Conservation (phyloP, 2,888 invertebrate genomes). For the Diogma glabrata region DNA sequence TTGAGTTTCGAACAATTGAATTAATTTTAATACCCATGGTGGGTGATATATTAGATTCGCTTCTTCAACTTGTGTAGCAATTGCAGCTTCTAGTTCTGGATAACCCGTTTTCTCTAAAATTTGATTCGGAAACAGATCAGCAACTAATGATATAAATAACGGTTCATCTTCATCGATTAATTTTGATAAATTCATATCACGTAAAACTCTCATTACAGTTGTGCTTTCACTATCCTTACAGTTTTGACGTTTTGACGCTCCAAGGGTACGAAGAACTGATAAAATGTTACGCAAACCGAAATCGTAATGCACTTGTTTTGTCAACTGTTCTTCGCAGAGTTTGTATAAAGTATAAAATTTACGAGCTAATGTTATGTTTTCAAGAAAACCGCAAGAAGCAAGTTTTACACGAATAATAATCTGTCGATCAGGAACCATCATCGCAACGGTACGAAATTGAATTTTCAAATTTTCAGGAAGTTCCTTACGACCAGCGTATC, state of each 20-base stretch:
- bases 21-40: slow-evolving; percentile 90
- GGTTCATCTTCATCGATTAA: slow-evolving; percentile 96
- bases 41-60: slow-evolving; percentile 78
- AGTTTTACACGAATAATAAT: slow-evolving; percentile 94
- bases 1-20: slow-evolving; percentile 93
- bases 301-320: slow-evolving; percentile 97
- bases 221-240: slow-evolving; percentile 88
- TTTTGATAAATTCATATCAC: slow-evolving; percentile 97
- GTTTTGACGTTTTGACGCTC: slow-evolving; percentile 83
- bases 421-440: slow-evolving; percentile 98
- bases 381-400: slow-evolving; percentile 90
- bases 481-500: slow-evolving; percentile 93
- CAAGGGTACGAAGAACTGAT: slow-evolving; percentile 84
- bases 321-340: slow-evolving; percentile 91
- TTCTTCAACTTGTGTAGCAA: slow-evolving; percentile 69
- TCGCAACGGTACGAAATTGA: slow-evolving; percentile 93
- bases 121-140: slow-evolving; percentile 93
- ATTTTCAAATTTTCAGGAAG: slow-evolving; percentile 95
- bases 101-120: slow-evolving; percentile 81
- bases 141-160: slow-evolving; percentile 89
- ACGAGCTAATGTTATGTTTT: slow-evolving; percentile 86
- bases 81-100: slow-evolving; percentile 78
- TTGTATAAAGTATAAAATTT: slow-evolving; percentile 96
- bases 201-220: slow-evolving; percentile 91
- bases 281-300: slow-evolving; percentile 92